These are phyloP conservation scores for Pyralis farinalis DNA, from an alignment of 2,888 invertebrate genomes.

Conservation along the genomic window DNA sequence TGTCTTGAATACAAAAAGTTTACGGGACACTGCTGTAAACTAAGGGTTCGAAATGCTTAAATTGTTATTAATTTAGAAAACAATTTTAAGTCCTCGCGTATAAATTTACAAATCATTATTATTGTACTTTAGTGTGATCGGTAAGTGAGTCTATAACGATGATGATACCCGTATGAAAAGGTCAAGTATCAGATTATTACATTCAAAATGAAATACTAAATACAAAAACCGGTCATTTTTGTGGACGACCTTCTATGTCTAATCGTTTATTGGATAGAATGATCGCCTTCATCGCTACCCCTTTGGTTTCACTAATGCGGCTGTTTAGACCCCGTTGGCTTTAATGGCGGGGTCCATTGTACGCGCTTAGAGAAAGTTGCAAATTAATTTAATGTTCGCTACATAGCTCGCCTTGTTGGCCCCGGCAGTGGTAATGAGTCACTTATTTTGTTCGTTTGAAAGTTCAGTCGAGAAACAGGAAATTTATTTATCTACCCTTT, in stretches of 20 bases:
- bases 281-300: neutral
- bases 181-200: too few species aligned
- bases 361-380: slow-evolving; percentile 50
- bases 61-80: too few species aligned
- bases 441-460: slow-evolving; percentile 46
- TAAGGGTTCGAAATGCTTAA: too few species aligned
- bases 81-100: too few species aligned
- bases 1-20: too few species aligned
- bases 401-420: slow-evolving; percentile 37
- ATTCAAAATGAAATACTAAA: too few species aligned
- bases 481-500: slow-evolving; percentile 29
- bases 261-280: neutral
- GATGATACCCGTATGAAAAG: too few species aligned
- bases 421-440: slow-evolving; percentile 49
- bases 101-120: too few species aligned
- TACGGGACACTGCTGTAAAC: too few species aligned
- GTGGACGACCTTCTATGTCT: neutral
- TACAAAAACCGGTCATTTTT: neutral
- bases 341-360: slow-evolving; percentile 44
- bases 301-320: slow-evolving; percentile 31
- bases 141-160: too few species aligned
- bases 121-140: too few species aligned
- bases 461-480: slow-evolving; percentile 32
- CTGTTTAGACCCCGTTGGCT: slow-evolving; percentile 30
- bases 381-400: slow-evolving; percentile 62